Evolutionary conservation across 2,888 invertebrate species (phyloP).

Genomic region (Tethea ocularis): DNA sequence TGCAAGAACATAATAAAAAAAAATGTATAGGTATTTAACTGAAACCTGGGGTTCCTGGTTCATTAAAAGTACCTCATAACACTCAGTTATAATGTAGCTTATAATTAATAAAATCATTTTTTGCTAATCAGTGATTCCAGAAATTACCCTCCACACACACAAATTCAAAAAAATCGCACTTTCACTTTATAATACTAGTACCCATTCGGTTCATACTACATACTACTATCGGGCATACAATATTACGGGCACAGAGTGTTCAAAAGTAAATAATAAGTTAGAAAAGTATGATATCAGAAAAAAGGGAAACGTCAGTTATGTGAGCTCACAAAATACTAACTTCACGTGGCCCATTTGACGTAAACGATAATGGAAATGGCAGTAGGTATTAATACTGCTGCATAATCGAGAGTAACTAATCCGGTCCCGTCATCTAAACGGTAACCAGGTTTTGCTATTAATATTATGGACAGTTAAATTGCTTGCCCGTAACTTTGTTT

Average conservation of each 20-base stretch:
- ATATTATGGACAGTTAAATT: neutral
- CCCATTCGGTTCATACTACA: no score
- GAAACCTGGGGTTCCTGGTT: no score
- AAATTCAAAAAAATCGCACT: no score
- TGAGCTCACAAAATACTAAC: neutral
- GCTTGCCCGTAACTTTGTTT: neutral
- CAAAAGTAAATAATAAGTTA: neutral
- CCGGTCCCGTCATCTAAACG: neutral
- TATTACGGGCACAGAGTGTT: neutral
- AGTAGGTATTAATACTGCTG: slow-evolving; percentile 1
- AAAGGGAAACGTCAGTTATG: neutral
- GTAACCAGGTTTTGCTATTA: slow-evolving; percentile 2
- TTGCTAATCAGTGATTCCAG: no score
- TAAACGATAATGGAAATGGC: neutral
- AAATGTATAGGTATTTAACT: neutral
- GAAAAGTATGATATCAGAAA: neutral
- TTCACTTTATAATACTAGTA: no score
- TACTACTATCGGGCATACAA: neutral
- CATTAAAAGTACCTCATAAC: no score
- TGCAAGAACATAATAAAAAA: neutral
- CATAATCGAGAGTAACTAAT: slow-evolving; percentile 1
- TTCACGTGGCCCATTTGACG: neutral
- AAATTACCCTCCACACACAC: no score
- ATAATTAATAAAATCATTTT: no score
- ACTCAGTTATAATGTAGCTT: no score